Evolutionary conservation across 2,888 invertebrate genomes (phyloP), one percentile per base, ranked within the genome.

Genomic region (Thymelicus acteon): DNA sequence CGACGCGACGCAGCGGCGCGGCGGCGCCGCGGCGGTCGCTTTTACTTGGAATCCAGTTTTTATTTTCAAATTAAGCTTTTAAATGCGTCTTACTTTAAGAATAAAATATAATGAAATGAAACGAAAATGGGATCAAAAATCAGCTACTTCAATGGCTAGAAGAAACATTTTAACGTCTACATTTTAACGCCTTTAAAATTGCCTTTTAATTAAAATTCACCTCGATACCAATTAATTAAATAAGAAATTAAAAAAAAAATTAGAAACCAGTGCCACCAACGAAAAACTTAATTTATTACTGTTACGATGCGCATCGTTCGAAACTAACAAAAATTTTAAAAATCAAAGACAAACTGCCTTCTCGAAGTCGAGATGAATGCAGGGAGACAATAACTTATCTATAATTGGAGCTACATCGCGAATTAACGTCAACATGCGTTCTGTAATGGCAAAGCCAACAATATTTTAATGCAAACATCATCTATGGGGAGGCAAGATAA

Each of bases 361-460:
- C 31, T 31, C 31, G 31, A 31, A 31, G 31, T 60, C 13, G 6
- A 44, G 15, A 5, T 48, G 1, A 10, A 31, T 54, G 15, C 39
- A 40, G 0, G 39, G 13, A 19, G 24, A 67, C 60, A 40, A 69
- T 69, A 69, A 57, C 69, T 79, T 79, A 82, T 76, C 72, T 75
- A 73, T 79, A 82, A 81, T 69, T 58, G 69, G 47, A 69, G 63
- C 57, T 58, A 69, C 79, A 82, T 84, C 81, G 80, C 80, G 86
- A 89, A 87, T 85, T 82, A 85, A 84, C 85, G 85, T 84, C 83
- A 86, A 86, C 85, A 85, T 82, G 81, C 82, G 68, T 80, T 78
- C 80, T 78, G 76, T 86, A 87, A 86, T 82, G 84, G 84, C 79
- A 82, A 78, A 86, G 83, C 85, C 83, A 87, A 88, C 85, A 87